A percentile compares a stretch with the other conserved stretches of the same genome.
Evolutionary conservation across 2,888 invertebrate species (phyloP).

Genomic region (Coremacera marginata): DNA sequence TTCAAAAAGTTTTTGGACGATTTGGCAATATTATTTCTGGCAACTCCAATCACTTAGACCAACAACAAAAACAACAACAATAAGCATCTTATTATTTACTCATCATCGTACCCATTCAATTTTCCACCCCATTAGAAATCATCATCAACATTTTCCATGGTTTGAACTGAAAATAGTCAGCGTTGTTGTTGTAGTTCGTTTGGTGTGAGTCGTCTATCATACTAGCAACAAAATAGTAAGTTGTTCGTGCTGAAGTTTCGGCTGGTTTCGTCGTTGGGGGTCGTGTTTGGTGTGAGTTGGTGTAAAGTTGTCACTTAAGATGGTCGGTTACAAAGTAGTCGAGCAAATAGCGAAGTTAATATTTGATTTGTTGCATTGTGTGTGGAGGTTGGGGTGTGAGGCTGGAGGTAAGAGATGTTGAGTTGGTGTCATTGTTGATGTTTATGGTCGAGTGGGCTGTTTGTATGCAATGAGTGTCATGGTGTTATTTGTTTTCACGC

Average conservation of each 20-base stretch:
- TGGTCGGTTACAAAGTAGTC: slow-evolving; percentile 18
- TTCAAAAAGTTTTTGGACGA: too few relatives aligned
- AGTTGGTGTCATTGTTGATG: slow-evolving; percentile 24
- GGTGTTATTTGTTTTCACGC: slow-evolving; percentile 10
- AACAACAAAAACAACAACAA: slow-evolving; percentile 11
- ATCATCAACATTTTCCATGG: slow-evolving; percentile 48
- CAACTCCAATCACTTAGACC: slow-evolving; percentile 36
- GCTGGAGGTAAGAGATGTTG: slow-evolving; percentile 47
- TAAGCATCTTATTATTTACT: slow-evolving; percentile 53
- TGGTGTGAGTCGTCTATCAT: not conserved
- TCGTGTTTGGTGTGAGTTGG: not conserved
- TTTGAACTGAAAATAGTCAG: not conserved
- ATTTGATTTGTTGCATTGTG: slow-evolving; percentile 17
- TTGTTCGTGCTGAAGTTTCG: not conserved
- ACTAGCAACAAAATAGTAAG: not conserved
- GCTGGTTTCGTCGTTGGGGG: not conserved
- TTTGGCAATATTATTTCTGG: too few relatives aligned
- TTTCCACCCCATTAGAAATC: slow-evolving; percentile 56
- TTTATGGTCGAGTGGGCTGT: not conserved
- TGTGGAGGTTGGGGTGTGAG: not conserved
- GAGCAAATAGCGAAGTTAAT: slow-evolving; percentile 23
- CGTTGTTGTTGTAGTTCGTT: not conserved
- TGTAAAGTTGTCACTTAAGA: not conserved
- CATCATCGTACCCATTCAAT: slow-evolving; percentile 58
- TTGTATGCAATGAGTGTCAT: not conserved